These are phyloP conservation scores for Sanderia malayensis DNA, from an alignment of 30 jellyfish, hydroid and myxozoan species.

Conservation along the genomic window DNA sequence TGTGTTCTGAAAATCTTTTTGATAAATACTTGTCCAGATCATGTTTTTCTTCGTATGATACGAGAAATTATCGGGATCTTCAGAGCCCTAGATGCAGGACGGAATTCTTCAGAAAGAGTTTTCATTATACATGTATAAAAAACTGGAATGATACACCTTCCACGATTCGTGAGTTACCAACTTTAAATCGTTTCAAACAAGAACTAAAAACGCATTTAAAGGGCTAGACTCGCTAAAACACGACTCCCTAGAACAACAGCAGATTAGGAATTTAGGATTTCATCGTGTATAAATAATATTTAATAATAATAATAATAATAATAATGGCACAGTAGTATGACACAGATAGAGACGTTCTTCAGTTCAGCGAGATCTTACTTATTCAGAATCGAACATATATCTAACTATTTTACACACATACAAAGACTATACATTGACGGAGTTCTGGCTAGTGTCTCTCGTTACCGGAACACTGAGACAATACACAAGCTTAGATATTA, in stretches of 20 bases:
- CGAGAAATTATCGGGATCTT: conserved; percentile 26
- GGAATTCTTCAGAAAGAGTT: conserved; percentile 24
- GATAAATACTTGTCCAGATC: conserved; percentile 1
- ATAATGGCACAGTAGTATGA: no score
- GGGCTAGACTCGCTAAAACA: conserved; percentile 24
- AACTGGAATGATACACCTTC: conserved; percentile 20
- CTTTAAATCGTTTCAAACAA: conserved; percentile 16
- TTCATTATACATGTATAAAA: conserved; percentile 21
- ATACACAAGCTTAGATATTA: no score
- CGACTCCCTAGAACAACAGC: conserved; percentile 31
- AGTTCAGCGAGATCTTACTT: no score
- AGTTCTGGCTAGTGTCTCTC: no score
- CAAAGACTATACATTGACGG: no score
- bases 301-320: no score
- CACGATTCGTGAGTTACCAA: conserved; percentile 20
- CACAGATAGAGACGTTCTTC: no score
- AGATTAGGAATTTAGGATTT: conserved; percentile 10
- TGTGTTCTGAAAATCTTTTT: conserved; percentile 5
- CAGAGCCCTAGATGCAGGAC: conserved; percentile 22
- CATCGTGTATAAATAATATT: no score
- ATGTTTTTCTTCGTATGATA: conserved; percentile 16
- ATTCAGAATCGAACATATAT: no score
- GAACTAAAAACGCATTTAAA: conserved; percentile 10
- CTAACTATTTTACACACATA: no score
- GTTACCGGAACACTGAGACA: no score